A percentile compares a stretch with the other conserved stretches of the same genome.
Conservation (phyloP, 2,797 vertebrate species). For the Pseudotriccus pelzelni region DNA sequence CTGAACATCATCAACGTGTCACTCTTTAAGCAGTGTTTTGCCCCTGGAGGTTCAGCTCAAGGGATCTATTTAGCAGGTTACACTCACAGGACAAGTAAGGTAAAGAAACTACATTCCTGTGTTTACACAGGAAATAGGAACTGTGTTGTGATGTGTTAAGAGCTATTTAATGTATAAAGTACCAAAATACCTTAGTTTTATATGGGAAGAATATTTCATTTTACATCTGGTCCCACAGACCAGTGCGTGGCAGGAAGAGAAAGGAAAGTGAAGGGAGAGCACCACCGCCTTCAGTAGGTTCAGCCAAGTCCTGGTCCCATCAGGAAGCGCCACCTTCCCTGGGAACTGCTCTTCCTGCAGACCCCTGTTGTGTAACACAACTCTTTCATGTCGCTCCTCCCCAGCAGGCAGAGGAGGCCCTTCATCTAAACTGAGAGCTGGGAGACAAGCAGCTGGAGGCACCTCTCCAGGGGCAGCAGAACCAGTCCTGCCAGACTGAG, state of each 20-base stretch:
- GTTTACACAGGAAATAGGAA: neutral
- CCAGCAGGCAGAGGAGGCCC: neutral
- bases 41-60: neutral
- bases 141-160: neutral
- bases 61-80: neutral
- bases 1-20: neutral
- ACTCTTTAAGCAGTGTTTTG: neutral
- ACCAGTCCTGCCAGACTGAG: neutral
- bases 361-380: neutral
- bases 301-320: neutral
- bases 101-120: neutral
- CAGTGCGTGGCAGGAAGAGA: neutral
- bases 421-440: neutral
- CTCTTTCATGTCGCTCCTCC: rapidly evolving
- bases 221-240: neutral
- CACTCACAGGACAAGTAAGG: neutral
- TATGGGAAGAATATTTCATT: neutral
- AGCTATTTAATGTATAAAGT: neutral
- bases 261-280: rapidly evolving
- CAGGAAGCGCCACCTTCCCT: neutral
- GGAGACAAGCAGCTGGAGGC: neutral
- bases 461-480: neutral
- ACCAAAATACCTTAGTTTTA: neutral
- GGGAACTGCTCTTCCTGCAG: neutral
- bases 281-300: neutral